Conservation (phyloP, 2,113 vertebrate genomes). For the Scopus umbretta region DNA sequence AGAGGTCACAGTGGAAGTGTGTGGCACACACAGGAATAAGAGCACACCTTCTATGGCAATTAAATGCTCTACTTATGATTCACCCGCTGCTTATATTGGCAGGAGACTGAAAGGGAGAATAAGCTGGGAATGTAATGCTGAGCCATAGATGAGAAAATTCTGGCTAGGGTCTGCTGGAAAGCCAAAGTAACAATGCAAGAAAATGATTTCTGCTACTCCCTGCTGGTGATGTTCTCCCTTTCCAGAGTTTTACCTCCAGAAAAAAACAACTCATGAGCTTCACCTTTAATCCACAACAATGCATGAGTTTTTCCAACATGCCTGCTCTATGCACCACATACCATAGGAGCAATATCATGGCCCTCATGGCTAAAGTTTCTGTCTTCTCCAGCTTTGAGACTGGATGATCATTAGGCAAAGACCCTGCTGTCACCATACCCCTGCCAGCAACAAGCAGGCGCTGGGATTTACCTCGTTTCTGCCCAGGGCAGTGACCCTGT, state of each 20-base stretch:
- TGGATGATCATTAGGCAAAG: not conserved
- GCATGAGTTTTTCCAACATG: accelerated
- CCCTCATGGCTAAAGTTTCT: not conserved
- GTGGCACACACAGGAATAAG: not conserved
- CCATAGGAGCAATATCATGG: accelerated
- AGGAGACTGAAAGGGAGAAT: not conserved
- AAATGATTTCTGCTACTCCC: not conserved
- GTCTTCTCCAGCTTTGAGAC: not conserved
- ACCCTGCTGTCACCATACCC: not conserved
- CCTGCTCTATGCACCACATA: not conserved
- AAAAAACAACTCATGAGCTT: not conserved
- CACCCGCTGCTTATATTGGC: not conserved
- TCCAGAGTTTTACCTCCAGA: not conserved
- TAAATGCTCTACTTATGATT: not conserved
- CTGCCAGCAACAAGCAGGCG: not conserved
- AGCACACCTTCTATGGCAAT: not conserved
- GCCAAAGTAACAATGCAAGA: not conserved
- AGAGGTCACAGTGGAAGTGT: not conserved
- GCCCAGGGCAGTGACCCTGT: not conserved
- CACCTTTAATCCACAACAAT: not conserved
- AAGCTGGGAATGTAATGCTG: not conserved
- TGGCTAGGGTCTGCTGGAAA: not conserved
- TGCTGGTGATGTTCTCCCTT: not conserved
- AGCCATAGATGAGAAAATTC: not conserved
- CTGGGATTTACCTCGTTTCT: not conserved